A percentile compares a stretch with the other conserved stretches of the same genome.
phyloP scores from a whole-genome alignment of 2,888 invertebrate genomes.

The Molanna angustata region DNA sequence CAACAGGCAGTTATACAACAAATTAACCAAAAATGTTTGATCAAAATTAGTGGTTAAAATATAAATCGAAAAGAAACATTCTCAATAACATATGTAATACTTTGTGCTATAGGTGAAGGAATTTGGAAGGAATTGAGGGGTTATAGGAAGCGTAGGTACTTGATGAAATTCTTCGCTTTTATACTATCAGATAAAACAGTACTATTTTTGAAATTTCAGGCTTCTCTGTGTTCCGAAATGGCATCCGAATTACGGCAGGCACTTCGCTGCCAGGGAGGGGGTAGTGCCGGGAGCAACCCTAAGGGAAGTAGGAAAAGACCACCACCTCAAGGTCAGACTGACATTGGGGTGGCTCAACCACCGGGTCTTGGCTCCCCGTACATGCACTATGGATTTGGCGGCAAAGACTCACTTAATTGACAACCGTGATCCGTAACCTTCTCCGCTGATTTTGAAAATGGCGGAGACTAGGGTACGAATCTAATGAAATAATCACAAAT shows the following conservation, averaged over 20 bases:
- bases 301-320: conserved; percentile 43
- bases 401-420: conserved; percentile 45
- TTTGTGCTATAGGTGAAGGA: too few relatives aligned
- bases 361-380: conserved; percentile 56
- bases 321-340: conserved; percentile 48
- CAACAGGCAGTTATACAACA: too few relatives aligned
- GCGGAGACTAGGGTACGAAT: conserved; percentile 21
- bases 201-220: conserved; percentile 47
- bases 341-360: conserved; percentile 35
- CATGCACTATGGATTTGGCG: conserved; percentile 62
- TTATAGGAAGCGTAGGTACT: too few relatives aligned
- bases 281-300: conserved; percentile 46
- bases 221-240: conserved; percentile 71
- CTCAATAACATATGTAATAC: too few relatives aligned
- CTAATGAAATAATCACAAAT: too few relatives aligned
- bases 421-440: conserved; percentile 33
- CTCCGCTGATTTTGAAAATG: conserved; percentile 31
- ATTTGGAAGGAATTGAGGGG: too few relatives aligned
- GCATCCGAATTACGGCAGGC: conserved; percentile 68
- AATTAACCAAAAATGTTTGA: too few relatives aligned
- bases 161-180: too few relatives aligned
- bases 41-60: too few relatives aligned
- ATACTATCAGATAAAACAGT: too few relatives aligned
- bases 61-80: too few relatives aligned
- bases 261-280: conserved; percentile 52